These are phyloP conservation scores for Lycorma delicatula DNA, from an alignment of 1,140 invertebrate genomes.

Conservation along the genomic window DNA sequence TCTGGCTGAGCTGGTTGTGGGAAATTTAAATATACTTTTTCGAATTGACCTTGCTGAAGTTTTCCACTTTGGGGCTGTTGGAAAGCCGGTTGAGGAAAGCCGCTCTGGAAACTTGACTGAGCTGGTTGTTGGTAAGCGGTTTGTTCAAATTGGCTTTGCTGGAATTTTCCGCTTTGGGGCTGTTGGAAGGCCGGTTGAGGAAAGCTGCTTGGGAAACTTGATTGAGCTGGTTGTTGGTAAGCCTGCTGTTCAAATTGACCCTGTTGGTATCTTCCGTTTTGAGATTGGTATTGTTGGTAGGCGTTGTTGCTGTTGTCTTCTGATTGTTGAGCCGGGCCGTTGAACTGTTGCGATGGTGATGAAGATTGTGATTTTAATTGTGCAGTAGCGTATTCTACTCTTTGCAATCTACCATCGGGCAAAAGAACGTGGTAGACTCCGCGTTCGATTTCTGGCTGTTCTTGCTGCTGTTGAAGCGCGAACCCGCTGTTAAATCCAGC, in stretches of 20 bases:
- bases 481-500: background rate
- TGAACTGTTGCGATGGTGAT: background rate
- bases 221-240: background rate
- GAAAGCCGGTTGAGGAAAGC: background rate
- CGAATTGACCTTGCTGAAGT: too few relatives aligned
- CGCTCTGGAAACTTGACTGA: background rate
- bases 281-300: too few relatives aligned
- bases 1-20: too few relatives aligned
- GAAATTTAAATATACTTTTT: too few relatives aligned
- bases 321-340: background rate
- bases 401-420: constrained; percentile 66
- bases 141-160: background rate
- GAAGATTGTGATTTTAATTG: constrained; percentile 4
- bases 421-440: constrained; percentile 64
- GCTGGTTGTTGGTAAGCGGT: background rate
- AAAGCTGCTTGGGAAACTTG: background rate
- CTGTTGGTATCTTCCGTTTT: background rate
- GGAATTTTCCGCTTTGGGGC: background rate
- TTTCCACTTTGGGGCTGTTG: too few relatives aligned
- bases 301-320: background rate
- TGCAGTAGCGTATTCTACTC: constrained; percentile 37
- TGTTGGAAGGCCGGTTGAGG: background rate
- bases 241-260: constrained; percentile 8
- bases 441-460: constrained; percentile 29
- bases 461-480: constrained; percentile 1